Base-by-base conservation (phyloP, 53 echinoderm and acorn worm genomes). In the Arbacia lixula region DNA sequence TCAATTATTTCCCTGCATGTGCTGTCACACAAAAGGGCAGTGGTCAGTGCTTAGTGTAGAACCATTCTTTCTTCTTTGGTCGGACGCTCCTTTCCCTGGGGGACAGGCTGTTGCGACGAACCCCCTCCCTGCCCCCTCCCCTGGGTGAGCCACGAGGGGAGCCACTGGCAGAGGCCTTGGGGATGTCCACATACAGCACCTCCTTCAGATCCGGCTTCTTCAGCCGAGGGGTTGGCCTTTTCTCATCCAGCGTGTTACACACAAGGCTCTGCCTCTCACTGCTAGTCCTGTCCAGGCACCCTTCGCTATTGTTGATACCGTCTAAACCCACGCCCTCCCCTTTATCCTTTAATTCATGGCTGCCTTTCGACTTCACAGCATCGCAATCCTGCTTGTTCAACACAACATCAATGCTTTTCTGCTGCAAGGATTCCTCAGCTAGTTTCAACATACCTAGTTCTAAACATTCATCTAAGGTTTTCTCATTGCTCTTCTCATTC, bases 1-100 rank as follows among this genome's bases (percentile, higher is more conserved):
- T n/a, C n/a, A n/a, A n/a, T n/a, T n/a, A n/a, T n/a, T n/a, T n/a
- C n/a, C n/a, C n/a, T n/a, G n/a, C n/a, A n/a, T n/a, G n/a, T n/a
- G n/a, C n/a, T n/a, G n/a, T n/a, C n/a, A n/a, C n/a, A n/a, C n/a
- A n/a, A n/a, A n/a, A n/a, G n/a, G n/a, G n/a, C n/a, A n/a, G n/a
- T n/a, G 29, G 58, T 78, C 60, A 78, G 28, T 78, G 79, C 29
- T 78, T 78, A 29, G 79, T 58, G 42, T 78, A 78, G 39, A 22
- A 78, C 79, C 79, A 92, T 36, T 92, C 86, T 29, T 90, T 80
- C 66, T 90, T 93, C 74, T 94, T 94, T 33, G 94, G 94, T 12
- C 94, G 41, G 12, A 94, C 94, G 71, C 94, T 94, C 78, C 89
- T 94, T 60, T 94, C 94, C 72, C 87, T 89, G 14, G 94, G 94